These are phyloP conservation scores for Prionace glauca DNA, from an alignment of 2,797 vertebrate species.

Conservation along the genomic window DNA sequence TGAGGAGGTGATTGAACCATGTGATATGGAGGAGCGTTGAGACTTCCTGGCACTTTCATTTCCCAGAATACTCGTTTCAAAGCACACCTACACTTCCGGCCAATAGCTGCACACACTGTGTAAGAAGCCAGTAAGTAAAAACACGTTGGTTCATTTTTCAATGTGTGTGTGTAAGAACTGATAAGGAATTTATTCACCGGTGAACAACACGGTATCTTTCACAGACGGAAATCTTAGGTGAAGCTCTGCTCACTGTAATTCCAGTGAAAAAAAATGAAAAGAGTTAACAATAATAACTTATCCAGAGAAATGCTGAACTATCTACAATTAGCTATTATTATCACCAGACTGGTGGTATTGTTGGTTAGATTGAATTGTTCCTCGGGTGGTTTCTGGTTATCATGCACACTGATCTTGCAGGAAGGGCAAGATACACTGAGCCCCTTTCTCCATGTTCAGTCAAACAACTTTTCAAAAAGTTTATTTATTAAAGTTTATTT, in stretches of 20 bases:
- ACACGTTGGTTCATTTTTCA: not conserved
- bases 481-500: too few relatives aligned
- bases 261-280: not conserved
- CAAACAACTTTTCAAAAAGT: too few relatives aligned
- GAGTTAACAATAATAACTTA: not conserved
- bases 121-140: not conserved
- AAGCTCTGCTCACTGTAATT: not conserved
- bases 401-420: too few relatives aligned
- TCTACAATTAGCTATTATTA: not conserved
- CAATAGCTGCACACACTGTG: not conserved
- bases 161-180: slow-evolving; percentile 22
- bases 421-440: not conserved
- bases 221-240: not conserved
- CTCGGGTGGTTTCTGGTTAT: not conserved
- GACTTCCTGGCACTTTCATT: not conserved
- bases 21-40: not conserved
- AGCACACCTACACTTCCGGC: not conserved
- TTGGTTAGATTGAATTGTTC: not conserved
- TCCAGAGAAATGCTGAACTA: not conserved
- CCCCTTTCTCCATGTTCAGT: not conserved
- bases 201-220: not conserved
- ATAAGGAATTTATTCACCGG: not conserved
- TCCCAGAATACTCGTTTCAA: not conserved
- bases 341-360: not conserved
- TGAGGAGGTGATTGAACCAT: not conserved